These are phyloP conservation scores for Eupithecia dodoneata DNA, from an alignment of 2,888 invertebrate genomes.

Conservation along the genomic window DNA sequence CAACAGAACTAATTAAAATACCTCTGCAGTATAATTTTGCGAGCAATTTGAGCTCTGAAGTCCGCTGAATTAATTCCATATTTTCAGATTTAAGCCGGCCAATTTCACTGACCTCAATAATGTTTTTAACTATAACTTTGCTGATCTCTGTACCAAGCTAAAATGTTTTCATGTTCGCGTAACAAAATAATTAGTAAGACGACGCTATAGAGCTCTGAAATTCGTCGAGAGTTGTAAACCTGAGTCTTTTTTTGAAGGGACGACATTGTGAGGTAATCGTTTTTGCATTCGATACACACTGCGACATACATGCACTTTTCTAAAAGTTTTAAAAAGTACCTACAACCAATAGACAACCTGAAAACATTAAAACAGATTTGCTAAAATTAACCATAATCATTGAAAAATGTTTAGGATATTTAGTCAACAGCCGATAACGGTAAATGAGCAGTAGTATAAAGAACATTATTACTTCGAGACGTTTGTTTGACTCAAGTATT, in stretches of 20 bases:
- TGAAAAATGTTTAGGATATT: background rate
- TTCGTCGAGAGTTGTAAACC: background rate
- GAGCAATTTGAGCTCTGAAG: slow-evolving; percentile 31
- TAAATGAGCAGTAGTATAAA: background rate
- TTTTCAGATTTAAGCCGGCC: slow-evolving; percentile 22
- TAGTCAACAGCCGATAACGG: background rate
- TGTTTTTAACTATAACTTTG: slow-evolving; percentile 25
- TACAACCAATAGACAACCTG: too few relatives aligned
- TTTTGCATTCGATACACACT: background rate
- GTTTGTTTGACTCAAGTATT: slow-evolving; percentile 9
- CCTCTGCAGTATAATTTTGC: slow-evolving; percentile 40
- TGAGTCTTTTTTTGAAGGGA: background rate
- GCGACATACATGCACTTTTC: background rate
- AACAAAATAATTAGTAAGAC: background rate
- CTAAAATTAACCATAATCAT: background rate
- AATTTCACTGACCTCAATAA: slow-evolving; percentile 26
- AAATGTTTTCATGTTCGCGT: slow-evolving; percentile 8
- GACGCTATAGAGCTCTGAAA: background rate
- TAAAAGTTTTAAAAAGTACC: background rate
- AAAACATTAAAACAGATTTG: background rate
- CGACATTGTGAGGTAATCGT: background rate
- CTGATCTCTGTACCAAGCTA: slow-evolving; percentile 3
- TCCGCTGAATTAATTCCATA: slow-evolving; percentile 21
- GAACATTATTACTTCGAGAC: slow-evolving; percentile 11
- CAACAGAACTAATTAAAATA: slow-evolving; percentile 43